Evolutionary conservation across 2,113 vertebrate species (phyloP), one percentile per base, ranked within the genome.

Genomic region (Globicephala melas): DNA sequence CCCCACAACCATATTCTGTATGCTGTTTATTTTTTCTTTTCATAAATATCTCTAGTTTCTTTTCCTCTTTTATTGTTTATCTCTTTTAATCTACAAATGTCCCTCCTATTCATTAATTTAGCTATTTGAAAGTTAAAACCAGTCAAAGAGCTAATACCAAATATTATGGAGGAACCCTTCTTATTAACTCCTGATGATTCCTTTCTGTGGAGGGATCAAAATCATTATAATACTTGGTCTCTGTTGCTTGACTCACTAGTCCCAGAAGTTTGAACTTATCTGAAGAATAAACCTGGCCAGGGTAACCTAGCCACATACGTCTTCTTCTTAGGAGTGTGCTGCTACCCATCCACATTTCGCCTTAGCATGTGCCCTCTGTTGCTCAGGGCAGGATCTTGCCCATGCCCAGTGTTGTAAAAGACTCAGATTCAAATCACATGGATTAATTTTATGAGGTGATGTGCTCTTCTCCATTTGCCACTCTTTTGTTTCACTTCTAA

Each of bases 61-160:
- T 83, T 87, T 65, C 3, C 17, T 11, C 47, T n/a, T 92, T 94
- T 80, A 21, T 87, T 36, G 4, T 50, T 28, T 74, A 60, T n/a
- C 38, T 89, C 21, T 84, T 94, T 89, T 55, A 50, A 87, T 62
- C 21, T 65, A 63, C 20, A 62, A 67, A 14, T 50, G 5, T 21
- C 33, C 26, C 76, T 93, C 13, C 8, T 67, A 18, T 18, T 62
- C 33, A 50, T 89, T 94, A 58, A 21, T 70, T 80, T 90, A 44
- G 23, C 12, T 81, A 60, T 77, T 26, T 62, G 58, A 91, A 95
- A 89, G 3, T 77, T 53, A 31, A 82, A 95, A 70, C 15, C 70
- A 80, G 14, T 53, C 20, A 63, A 86, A 86, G 3, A 83, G 18
- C 13, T 58, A 89, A 84, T 91, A 63, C 28, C 13, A 91, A 80